phyloP scores from a whole-genome alignment of 2,797 vertebrate species.

The Enoplosus armatus region DNA sequence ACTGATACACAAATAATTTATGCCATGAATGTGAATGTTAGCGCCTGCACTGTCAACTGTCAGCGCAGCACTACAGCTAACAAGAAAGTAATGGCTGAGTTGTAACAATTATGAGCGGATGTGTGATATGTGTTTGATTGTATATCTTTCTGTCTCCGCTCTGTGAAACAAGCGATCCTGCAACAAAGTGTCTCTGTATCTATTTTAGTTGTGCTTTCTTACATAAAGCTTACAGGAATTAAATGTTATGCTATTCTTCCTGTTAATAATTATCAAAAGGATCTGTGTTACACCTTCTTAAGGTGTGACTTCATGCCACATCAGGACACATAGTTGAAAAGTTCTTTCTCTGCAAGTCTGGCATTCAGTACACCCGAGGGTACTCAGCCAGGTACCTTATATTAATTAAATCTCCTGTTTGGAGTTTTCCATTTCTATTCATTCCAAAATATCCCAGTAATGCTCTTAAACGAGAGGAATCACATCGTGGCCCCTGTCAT shows the following conservation, averaged over 20 bases:
- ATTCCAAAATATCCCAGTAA: slow-evolving; percentile 8
- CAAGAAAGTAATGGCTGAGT: background rate
- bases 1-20: background rate
- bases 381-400: background rate
- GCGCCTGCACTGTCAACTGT: no score
- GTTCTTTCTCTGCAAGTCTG: background rate
- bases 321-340: background rate
- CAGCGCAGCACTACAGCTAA: background rate
- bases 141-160: background rate
- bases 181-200: slow-evolving; percentile 3
- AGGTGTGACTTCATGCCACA: slow-evolving; percentile 8
- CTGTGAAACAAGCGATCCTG: background rate
- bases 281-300: slow-evolving; percentile 1
- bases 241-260: background rate
- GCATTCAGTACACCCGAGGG: background rate
- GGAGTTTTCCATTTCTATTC: background rate
- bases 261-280: slow-evolving; percentile 7
- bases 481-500: background rate
- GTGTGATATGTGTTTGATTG: background rate
- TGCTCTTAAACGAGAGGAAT: background rate
- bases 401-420: slow-evolving; percentile 3
- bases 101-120: background rate
- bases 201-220: slow-evolving; percentile 1
- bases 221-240: slow-evolving; percentile 10
- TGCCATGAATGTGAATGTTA: background rate